These are phyloP conservation scores for Ichneumon xanthorius DNA, from an alignment of 2,888 invertebrate genomes.

Conservation along the genomic window DNA sequence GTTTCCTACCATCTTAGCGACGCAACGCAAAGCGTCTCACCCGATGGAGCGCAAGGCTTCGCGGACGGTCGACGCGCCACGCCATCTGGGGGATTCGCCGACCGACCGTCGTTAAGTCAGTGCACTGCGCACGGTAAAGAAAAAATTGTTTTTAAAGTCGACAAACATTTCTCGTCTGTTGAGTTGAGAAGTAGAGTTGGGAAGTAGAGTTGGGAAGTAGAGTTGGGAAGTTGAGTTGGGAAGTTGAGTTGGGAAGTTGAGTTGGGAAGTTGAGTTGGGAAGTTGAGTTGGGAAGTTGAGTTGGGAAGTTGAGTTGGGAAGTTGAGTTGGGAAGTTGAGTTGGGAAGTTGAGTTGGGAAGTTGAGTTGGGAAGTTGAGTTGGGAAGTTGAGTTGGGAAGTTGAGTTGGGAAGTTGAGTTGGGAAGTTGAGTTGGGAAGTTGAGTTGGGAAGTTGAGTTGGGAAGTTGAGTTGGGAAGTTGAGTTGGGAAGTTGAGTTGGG, in stretches of 20 bases:
- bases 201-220: background rate
- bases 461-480: background rate
- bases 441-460: too few relatives aligned
- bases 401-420: too few relatives aligned
- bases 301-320: too few relatives aligned
- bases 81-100: conserved; percentile 24
- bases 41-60: background rate
- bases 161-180: background rate
- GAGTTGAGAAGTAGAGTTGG: background rate
- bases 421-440: too few relatives aligned
- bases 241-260: too few relatives aligned
- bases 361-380: too few relatives aligned
- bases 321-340: too few relatives aligned
- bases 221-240: too few relatives aligned
- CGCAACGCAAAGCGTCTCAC: background rate
- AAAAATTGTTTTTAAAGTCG: background rate
- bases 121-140: background rate
- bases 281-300: too few relatives aligned
- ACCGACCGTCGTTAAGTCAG: background rate
- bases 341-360: too few relatives aligned
- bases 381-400: too few relatives aligned
- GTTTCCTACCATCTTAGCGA: conserved; percentile 28
- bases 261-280: too few relatives aligned
- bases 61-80: background rate
- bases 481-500: background rate